These are phyloP conservation scores for Hoplostethus atlanticus DNA, from an alignment of 2,797 vertebrate genomes.

Conservation along the genomic window DNA sequence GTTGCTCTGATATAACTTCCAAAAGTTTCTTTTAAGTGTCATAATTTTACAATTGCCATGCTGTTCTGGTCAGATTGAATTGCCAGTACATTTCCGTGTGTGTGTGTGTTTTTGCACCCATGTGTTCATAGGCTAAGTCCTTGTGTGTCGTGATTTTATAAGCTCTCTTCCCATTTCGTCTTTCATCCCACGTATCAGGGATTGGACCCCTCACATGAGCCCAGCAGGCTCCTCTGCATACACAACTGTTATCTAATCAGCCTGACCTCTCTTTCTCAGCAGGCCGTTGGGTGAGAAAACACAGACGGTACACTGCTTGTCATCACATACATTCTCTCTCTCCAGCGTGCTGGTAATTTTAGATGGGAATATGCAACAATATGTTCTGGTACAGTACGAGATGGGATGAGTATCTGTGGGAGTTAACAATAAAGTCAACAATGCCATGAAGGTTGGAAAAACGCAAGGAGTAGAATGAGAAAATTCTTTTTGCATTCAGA, in stretches of 20 bases:
- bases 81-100: background rate
- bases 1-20: background rate
- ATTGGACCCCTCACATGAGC: conserved; percentile 45
- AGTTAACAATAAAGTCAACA: background rate
- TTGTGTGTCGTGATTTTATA: conserved; percentile 19
- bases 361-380: conserved; percentile 12
- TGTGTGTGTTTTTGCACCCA: conserved; percentile 5
- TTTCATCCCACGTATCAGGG: conserved; percentile 40
- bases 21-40: background rate
- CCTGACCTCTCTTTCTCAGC: conserved; percentile 65
- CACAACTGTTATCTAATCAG: conserved; percentile 81
- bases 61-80: background rate
- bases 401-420: background rate
- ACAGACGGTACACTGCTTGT: conserved; percentile 61
- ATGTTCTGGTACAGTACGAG: background rate
- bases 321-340: conserved; percentile 42
- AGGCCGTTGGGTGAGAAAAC: conserved; percentile 71
- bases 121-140: background rate
- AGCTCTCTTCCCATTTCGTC: conserved; percentile 9
- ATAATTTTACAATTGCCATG: background rate
- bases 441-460: background rate
- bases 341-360: conserved; percentile 17
- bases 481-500: background rate
- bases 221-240: conserved; percentile 58
- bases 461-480: background rate